Evolutionary conservation across 2,797 vertebrate genomes (phyloP).

Genomic region (Oreochromis grahami): DNA sequence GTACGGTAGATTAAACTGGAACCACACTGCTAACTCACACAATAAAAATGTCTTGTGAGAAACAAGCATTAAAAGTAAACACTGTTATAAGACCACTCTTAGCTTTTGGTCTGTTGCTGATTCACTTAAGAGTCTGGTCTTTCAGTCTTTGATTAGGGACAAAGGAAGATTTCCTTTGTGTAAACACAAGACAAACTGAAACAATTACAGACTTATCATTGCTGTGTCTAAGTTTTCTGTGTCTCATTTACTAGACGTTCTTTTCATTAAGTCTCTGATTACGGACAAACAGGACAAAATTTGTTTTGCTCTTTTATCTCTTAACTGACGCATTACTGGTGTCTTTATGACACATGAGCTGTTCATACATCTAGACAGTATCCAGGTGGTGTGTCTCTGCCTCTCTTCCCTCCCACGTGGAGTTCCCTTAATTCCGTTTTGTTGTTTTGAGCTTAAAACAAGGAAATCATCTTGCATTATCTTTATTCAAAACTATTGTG

Average conservation of each 20-base stretch:
- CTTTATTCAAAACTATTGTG: background rate
- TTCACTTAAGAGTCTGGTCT: constrained; percentile 11
- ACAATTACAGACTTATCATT: constrained; percentile 18
- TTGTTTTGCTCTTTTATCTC: constrained; percentile 39
- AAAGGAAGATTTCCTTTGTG: background rate
- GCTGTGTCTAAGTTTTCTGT: constrained; percentile 15
- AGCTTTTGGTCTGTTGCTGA: constrained; percentile 24
- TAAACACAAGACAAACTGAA: constrained; percentile 20
- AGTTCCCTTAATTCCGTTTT: background rate
- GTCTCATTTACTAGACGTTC: constrained; percentile 13
- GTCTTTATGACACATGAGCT: constrained; percentile 60
- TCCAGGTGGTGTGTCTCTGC: constrained; percentile 49
- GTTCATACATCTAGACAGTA: constrained; percentile 48
- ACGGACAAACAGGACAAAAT: constrained; percentile 31
- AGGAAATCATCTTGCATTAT: background rate
- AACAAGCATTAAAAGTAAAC: background rate
- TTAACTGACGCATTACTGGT: constrained; percentile 34
- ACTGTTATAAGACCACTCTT: background rate
- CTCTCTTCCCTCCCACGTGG: background rate
- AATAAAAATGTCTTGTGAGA: background rate
- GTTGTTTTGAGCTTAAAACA: background rate
- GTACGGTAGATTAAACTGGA: background rate
- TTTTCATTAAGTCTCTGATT: constrained; percentile 43
- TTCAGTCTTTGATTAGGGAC: constrained; percentile 9
- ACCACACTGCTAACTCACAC: background rate